Evolutionary conservation across 2,888 invertebrate genomes (phyloP).

Genomic region (Leistus spinibarbis): DNA sequence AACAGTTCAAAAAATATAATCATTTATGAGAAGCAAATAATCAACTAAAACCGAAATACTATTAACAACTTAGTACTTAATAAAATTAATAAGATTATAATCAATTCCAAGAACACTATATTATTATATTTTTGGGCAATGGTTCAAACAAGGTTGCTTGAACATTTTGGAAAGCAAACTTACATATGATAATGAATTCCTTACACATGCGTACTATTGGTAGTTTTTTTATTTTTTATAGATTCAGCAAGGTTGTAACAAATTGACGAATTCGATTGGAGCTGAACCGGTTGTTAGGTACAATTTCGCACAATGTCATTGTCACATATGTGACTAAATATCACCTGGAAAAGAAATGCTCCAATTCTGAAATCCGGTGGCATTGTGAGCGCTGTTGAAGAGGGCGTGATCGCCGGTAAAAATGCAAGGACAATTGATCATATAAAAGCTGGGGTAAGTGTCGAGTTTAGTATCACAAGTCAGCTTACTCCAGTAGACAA

Average conservation of each 20-base stretch:
- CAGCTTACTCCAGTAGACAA: conserved; percentile 2
- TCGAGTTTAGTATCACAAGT: neutral
- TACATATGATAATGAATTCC: neutral
- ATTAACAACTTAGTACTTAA: too few relatives aligned
- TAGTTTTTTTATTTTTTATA: neutral
- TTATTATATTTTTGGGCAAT: neutral
- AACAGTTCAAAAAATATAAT: too few relatives aligned
- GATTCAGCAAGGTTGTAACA: neutral
- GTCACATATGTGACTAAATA: neutral
- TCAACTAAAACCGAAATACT: too few relatives aligned
- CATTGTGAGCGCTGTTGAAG: conserved; percentile 10
- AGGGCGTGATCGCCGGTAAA: conserved; percentile 18
- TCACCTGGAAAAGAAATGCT: neutral
- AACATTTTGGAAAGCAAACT: neutral
- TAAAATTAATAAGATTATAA: too few relatives aligned
- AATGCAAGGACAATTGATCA: conserved; percentile 27
- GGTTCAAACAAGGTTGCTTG: neutral
- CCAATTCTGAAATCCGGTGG: neutral
- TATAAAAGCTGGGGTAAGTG: conserved; percentile 23
- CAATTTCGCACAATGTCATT: neutral
- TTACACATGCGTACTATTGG: neutral
- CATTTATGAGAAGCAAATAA: too few relatives aligned
- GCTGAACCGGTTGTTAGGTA: neutral
- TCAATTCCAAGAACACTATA: neutral
- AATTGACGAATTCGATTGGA: neutral